Evolutionary conservation across 2,888 invertebrate species (phyloP).

Genomic region (Melinaea marsaeus): DNA sequence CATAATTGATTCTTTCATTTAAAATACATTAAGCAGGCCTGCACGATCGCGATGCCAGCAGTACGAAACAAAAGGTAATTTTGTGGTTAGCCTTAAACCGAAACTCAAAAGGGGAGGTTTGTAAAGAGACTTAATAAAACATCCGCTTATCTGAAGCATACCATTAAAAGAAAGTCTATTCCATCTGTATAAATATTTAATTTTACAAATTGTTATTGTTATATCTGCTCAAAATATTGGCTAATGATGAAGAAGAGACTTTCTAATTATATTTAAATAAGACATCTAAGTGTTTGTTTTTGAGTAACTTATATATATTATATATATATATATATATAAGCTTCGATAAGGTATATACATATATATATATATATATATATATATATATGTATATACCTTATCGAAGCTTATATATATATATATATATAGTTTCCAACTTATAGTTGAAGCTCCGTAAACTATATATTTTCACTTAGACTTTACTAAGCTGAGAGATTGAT

Average conservation of each 20-base stretch:
- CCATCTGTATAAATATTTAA: conserved; percentile 8
- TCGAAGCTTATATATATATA: too few species aligned
- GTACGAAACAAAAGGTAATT: conserved; percentile 51
- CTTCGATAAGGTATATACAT: too few species aligned
- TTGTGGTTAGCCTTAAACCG: conserved; percentile 28
- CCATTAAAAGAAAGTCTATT: conserved; percentile 13
- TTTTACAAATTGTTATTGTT: conserved; percentile 13
- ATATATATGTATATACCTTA: too few species aligned
- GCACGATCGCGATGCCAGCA: conserved; percentile 45
- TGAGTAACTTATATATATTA: not conserved
- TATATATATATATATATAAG: too few species aligned
- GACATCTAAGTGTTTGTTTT: not conserved
- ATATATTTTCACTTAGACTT: not conserved
- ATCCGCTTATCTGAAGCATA: conserved; percentile 5
- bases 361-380: not conserved
- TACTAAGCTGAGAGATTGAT: not conserved
- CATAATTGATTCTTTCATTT: conserved; percentile 63
- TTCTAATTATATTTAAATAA: conserved; percentile 5
- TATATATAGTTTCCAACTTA: too few species aligned
- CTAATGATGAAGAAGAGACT: conserved; percentile 18
- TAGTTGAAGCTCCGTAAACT: too few species aligned
- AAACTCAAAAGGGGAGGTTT: conserved; percentile 19
- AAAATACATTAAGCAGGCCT: conserved; percentile 61
- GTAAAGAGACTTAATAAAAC: conserved; percentile 20
- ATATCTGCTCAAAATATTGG: conserved; percentile 11